A percentile compares a stretch with the other conserved stretches of the same genome.
Evolutionary conservation across 2,113 vertebrate species (phyloP).

Genomic region (Microtus pennsylvanicus): DNA sequence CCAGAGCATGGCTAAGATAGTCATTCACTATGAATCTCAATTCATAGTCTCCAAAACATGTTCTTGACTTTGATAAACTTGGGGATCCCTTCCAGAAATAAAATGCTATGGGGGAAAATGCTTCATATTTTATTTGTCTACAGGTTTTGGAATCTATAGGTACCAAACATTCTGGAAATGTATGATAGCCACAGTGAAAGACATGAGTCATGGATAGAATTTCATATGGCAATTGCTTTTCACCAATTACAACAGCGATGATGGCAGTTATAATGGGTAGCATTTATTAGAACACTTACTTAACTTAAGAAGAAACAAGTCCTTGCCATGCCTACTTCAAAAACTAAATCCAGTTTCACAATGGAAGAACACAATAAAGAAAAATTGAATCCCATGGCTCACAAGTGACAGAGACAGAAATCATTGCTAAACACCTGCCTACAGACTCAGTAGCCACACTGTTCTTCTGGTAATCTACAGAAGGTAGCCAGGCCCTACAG

Average conservation of each 20-base stretch:
- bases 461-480: neutral
- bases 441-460: neutral
- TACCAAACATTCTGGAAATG: neutral
- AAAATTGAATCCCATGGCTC: neutral
- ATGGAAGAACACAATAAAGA: neutral
- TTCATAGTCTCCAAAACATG: conserved; percentile 43
- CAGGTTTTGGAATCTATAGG: neutral
- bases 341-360: conserved; percentile 28
- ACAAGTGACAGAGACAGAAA: neutral
- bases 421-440: neutral
- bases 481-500: neutral
- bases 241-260: neutral
- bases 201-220: neutral
- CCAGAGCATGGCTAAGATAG: conserved; percentile 18
- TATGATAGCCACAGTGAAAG: neutral
- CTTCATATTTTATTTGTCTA: conserved; percentile 13
- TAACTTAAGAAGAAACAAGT: neutral
- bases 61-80: conserved; percentile 14
- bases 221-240: neutral
- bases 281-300: neutral
- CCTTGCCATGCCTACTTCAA: neutral
- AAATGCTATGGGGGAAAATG: conserved; percentile 39
- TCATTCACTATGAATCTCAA: neutral
- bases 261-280: neutral
- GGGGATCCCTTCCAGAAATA: neutral